A percentile compares a stretch with the other conserved stretches of the same genome.
Evolutionary conservation across 2,113 vertebrate genomes (phyloP).

Genomic region (Oncorhynchus keta): DNA sequence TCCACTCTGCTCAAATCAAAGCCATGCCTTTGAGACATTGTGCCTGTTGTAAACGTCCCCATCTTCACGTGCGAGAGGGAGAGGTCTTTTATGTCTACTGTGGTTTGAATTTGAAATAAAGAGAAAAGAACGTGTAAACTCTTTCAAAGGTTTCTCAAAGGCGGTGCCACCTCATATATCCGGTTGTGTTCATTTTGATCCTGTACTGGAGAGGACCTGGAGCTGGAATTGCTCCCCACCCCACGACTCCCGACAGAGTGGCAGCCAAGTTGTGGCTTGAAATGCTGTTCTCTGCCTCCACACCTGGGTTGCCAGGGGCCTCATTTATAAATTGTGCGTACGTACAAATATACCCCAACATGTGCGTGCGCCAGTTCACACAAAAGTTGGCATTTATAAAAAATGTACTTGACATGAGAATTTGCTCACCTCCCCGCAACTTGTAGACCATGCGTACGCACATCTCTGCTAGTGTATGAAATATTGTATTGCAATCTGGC

Average conservation of each 20-base stretch:
- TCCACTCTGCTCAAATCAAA: conserved; percentile 72
- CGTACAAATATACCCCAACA: too few relatives aligned
- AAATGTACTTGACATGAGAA: too few relatives aligned
- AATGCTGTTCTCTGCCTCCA: conserved; percentile 83
- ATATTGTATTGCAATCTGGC: background rate
- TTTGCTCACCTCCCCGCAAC: conserved; percentile 54
- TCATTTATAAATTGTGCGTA: too few relatives aligned
- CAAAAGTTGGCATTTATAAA: too few relatives aligned
- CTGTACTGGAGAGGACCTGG: conserved; percentile 87
- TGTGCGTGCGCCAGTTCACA: too few relatives aligned
- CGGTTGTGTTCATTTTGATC: conserved; percentile 89
- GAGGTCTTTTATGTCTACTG: conserved; percentile 53
- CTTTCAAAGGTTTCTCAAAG: conserved; percentile 90
- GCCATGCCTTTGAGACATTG: conserved; percentile 80
- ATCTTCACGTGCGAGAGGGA: conserved; percentile 84
- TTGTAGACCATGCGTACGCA: conserved; percentile 64
- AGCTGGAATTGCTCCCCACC: conserved; percentile 78
- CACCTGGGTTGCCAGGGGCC: conserved; percentile 85
- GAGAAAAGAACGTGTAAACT: conserved; percentile 85
- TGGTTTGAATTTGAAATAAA: conserved; percentile 29
- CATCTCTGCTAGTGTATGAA: too few relatives aligned
- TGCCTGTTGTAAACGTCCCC: conserved; percentile 86
- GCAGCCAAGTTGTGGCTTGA: conserved; percentile 87
- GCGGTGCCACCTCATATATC: conserved; percentile 95
- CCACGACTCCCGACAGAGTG: conserved; percentile 80